Evolutionary conservation across 1,140 invertebrate genomes (phyloP), one percentile per base, ranked within the genome.

Genomic region (Chelonus insularis): DNA sequence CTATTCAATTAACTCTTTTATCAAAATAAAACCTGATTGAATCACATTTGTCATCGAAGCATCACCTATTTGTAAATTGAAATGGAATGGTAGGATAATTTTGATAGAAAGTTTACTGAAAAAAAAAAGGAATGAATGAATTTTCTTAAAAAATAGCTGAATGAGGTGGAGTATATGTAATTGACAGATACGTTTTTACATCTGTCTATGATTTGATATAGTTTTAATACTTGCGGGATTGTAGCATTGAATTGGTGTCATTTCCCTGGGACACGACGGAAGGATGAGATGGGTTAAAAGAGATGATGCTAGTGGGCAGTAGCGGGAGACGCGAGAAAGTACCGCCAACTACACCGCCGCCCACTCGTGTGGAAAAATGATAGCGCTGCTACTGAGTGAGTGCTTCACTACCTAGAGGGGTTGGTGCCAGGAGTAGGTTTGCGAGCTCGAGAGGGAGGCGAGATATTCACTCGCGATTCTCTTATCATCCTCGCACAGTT

Each of bases 361-460:
- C 73, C 74, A 76, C 70, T 75, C 76, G 76, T 78, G 76, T 74
- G 76, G 76, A 78, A 78, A 78, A 76, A 78, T 74, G 76, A 78
- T 78, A 79, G 75, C 74, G 68, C 48, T 64, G 64, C 51, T 61
- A 63, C 68, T 67, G 68, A 72, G 68, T 68, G 72, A 71, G 72
- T 68, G 68, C 68, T 60, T 65, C 60, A 52, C 57, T 34, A 50
- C 25, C 37, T 51, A 62, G 36, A 59, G 60, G 43, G 34, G 67
- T 18, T 65, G n/a, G 58, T 48, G 56, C 11, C 37, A 51, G 50
- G 57, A 21, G 51, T 54, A 45, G 63, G 48, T 50, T 36, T 57
- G 18, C 39, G 39, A 32, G 43, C 63, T 64, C 34, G 21, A 64
- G 54, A 60, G 71, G 56, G 61, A 51, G 62, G 62, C 67, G 68